Base-by-base conservation (phyloP, 2,797 vertebrate genomes). In the Tachyglossus aculeatus region DNA sequence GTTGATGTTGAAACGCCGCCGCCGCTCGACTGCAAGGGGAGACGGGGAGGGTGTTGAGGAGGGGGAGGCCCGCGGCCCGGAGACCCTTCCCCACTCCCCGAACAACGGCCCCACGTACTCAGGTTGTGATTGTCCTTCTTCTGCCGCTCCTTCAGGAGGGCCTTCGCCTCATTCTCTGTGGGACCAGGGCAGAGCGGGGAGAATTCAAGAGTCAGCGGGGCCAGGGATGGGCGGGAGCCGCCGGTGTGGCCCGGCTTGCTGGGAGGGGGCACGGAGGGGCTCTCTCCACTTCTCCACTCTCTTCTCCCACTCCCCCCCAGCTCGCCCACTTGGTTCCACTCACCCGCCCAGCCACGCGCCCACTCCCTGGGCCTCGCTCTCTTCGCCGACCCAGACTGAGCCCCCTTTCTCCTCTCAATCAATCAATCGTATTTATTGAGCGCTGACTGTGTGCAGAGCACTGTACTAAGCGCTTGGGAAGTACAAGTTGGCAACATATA, bases 71-170 rank as follows among this genome's bases (percentile, higher is more conserved):
- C n/a, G n/a, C n/a, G n/a, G n/a, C n/a, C n/a, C n/a, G n/a, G n/a
- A n/a, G n/a, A n/a, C n/a, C n/a, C n/a, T n/a, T n/a, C n/a, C n/a
- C n/a, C n/a, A n/a, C n/a, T n/a, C n/a, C n/a, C 7, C 25, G 7
- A 1, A 2, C 24, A 53, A 2, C 24, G 53, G 34, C 44, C n/a
- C 32, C 16, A 91, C 95, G 94, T 89, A 97, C 96, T 97, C 69
- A 96, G 91, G 88, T 97, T 97, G 75, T 97, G 96, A 90, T 96
- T 97, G 90, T 97, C 95, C 78, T 97, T 97, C 85, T 97, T 97
- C 84, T 97, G 96, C 21, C 96, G 88, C 72, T 97, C 96, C 82
- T 96, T 97, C 81, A 96, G 73, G 6, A 96, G 24, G 18, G 89
- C 91, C 88, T 96, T 96, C 53, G 88, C 58, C 71, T 97, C 96